Evolutionary conservation across 2,888 invertebrate species (phyloP).

Genomic region (Dyspetes luteomarginatus): DNA sequence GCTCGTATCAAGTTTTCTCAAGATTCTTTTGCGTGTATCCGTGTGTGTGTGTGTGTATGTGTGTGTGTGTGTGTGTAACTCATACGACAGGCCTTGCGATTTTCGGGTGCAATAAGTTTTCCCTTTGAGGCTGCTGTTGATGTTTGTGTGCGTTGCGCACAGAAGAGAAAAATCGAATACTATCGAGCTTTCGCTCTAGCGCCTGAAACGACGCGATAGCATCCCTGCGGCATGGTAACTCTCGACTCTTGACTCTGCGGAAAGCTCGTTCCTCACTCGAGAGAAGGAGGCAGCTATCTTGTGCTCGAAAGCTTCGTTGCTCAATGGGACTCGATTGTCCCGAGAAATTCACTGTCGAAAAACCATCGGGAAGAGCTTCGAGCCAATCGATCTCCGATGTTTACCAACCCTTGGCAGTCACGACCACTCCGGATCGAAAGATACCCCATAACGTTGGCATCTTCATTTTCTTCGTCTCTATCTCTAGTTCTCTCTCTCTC

Average conservation of each 20-base stretch:
- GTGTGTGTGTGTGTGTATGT: neutral
- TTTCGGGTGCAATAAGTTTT: slow-evolving; percentile 40
- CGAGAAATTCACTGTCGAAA: slow-evolving; percentile 46
- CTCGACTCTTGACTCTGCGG: slow-evolving; percentile 48
- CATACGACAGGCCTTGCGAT: slow-evolving; percentile 16
- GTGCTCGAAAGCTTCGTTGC: slow-evolving; percentile 49
- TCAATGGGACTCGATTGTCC: slow-evolving; percentile 58
- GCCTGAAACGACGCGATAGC: slow-evolving; percentile 25
- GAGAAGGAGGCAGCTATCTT: slow-evolving; percentile 26
- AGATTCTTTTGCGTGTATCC: slow-evolving; percentile 13
- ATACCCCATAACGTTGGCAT: slow-evolving; percentile 24
- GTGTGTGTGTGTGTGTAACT: neutral
- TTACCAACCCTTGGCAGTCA: slow-evolving; percentile 8
- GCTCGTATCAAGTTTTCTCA: slow-evolving; percentile 36
- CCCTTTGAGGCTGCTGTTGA: neutral
- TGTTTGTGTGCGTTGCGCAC: slow-evolving; percentile 33
- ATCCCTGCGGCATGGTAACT: slow-evolving; percentile 46
- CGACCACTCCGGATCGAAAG: slow-evolving; percentile 14
- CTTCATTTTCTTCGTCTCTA: neutral
- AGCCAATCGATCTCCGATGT: slow-evolving; percentile 21
- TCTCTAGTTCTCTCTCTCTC: slow-evolving; percentile 1
- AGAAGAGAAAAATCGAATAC: slow-evolving; percentile 60
- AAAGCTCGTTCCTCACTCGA: neutral
- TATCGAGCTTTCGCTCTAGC: slow-evolving; percentile 46
- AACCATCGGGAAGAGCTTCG: slow-evolving; percentile 20